Evolutionary conservation across 2,113 vertebrate species (phyloP), one percentile per base, ranked within the genome.

Genomic region (Neogobius melanostomus): DNA sequence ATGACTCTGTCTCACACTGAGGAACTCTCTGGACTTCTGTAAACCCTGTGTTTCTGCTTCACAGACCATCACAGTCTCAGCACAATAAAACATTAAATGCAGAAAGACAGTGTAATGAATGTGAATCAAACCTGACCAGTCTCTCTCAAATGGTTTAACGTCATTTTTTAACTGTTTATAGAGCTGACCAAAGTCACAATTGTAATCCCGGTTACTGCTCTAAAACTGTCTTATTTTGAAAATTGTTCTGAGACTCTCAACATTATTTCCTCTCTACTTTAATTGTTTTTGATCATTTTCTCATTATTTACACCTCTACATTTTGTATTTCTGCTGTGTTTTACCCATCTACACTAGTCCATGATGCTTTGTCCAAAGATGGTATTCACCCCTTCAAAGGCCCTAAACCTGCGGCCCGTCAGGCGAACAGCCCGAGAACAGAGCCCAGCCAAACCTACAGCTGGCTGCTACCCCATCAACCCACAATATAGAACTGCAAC

Each of bases 351-450:
- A 70, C 79, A 87, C 88, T 95, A 97, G 96, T 82, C 93, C 88
- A 87, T 91, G 95, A 96, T 95, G 92, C 93, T 96, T 95, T 94
- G 94, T 99, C 95, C 95, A 98, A 98, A 99, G 98, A 99, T 99
- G 98, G 98, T 95, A 98, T 98, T 99, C 97, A 96, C 97, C 97
- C 98, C 97, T 99, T 98, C 97, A 99, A 99, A 98, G 98, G 97
- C 98, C 96, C 95, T 95, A 97, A 99, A 97, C 98, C 98, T 99
- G 98, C 98, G 98, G 95, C 98, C 97, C 96, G 95, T 96, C 95
- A 92, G 91, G 97, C 93, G 97, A 98, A 98, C 98, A 99, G 98
- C 97, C 96, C 96, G 97, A 93, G 95, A 97, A 98, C 97, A 98
- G 93, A 96, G 94, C 61, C 90, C 95, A 90, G 95, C 95, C 92